Evolutionary conservation across 2,888 invertebrate genomes (phyloP).

Genomic region (Punctoribates punctum): DNA sequence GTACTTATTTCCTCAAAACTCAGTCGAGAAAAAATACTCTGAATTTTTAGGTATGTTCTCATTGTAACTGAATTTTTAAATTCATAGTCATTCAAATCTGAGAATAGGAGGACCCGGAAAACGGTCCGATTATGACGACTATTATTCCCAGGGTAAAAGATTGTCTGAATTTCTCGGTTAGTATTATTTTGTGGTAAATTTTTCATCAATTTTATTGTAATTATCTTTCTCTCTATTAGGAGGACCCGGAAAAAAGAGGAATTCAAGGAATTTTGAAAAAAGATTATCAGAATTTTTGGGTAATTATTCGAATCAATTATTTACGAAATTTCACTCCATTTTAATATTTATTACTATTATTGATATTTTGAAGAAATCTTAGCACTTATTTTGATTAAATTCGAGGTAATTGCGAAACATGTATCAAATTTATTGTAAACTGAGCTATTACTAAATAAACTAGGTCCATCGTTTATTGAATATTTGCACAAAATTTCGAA

Average conservation of each 20-base stretch:
- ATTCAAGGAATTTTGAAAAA: not conserved
- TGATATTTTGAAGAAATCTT: no score
- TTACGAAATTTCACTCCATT: not conserved
- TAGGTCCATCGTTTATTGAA: no score
- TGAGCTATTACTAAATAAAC: no score
- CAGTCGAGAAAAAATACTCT: not conserved
- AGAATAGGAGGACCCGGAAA: slow-evolving; percentile 16
- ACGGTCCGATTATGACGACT: not conserved
- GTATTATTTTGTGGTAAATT: no score
- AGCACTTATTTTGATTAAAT: no score
- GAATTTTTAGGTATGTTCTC: slow-evolving; percentile 4
- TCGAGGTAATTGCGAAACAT: no score
- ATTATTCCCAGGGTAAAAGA: not conserved
- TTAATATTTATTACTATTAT: no score
- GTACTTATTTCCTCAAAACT: not conserved
- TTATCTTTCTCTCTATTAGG: not conserved
- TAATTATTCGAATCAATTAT: not conserved
- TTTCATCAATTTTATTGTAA: not conserved
- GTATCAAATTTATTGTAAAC: no score
- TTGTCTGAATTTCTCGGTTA: slow-evolving; percentile 14
- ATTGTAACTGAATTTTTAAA: not conserved
- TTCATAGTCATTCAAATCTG: not conserved
- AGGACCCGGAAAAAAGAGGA: not conserved
- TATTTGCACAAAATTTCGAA: no score
- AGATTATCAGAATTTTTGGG: slow-evolving; percentile 12